Base-by-base conservation (phyloP, 2,797 vertebrate species). In the Tangara arthus region DNA sequence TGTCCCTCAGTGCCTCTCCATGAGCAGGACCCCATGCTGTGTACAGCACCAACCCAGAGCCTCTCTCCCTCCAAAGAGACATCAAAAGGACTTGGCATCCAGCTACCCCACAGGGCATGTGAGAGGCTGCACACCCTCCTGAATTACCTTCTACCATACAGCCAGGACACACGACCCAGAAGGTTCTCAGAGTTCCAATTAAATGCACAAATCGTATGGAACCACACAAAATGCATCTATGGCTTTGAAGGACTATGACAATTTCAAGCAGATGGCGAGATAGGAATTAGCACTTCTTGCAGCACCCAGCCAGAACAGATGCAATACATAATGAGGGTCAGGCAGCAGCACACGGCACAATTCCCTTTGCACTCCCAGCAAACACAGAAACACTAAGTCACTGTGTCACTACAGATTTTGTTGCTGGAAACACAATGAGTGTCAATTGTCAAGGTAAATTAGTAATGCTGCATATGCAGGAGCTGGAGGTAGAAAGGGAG, bases 351-450 rank as follows among this genome's bases (percentile, higher is more conserved):
- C 52, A 47, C 22, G 8, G 30, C 13, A 2, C 15, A 87, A 64
- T 63, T 91, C 75, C 79, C 63, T 89, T 49, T 70, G 56, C 76
- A 85, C 87, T 79, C 50, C n/a, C 37, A 44, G 86, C 59, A 94
- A 61, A 81, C 84, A 79, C 24, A 64, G 80, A 59, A 87, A 79
- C 0, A 2, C 46, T 37, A 93, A 81, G 93, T 90, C 84, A 87
- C 65, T 77, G 42, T 90, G 95, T 90, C 95, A 91, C 60, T 81
- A 82, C 44, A 49, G 72, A 91, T 94, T 95, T 93, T 79, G 52
- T 55, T 73, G 46, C 76, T 79, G 52, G 66, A 81, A 93, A 86
- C 64, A 49, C 0, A 22, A 65, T 0, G 17, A 91, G 22, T 44
- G 80, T 55, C 70, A 65, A 30, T 50, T 87, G 87, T 75, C 70